Conservation (phyloP, 2,113 vertebrate genomes). For the Ameiurus melas region DNA sequence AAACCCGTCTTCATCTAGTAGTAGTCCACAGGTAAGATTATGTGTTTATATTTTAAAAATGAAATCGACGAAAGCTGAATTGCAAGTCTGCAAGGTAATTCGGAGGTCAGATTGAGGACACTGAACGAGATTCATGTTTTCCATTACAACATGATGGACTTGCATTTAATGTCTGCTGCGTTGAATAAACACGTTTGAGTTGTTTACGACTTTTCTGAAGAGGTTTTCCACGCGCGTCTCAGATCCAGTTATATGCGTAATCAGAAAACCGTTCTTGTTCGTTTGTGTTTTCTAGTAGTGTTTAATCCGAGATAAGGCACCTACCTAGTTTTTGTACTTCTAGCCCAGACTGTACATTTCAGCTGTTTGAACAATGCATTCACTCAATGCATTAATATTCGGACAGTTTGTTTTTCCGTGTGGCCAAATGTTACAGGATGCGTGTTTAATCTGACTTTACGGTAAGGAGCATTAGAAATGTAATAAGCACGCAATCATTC, state of each 20-base stretch:
- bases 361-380: neutral
- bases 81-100: neutral
- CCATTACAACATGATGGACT: neutral
- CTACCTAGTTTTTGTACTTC: neutral
- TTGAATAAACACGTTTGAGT: neutral
- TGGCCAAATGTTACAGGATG: neutral
- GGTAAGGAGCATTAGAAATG: neutral
- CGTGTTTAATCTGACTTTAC: neutral
- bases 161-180: neutral
- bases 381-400: neutral
- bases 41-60: neutral
- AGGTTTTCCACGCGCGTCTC: neutral
- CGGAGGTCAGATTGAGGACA: neutral
- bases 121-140: too few species aligned
- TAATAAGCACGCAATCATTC: too few species aligned
- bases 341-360: neutral
- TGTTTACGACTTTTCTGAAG: neutral
- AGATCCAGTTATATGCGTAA: neutral
- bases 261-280: neutral
- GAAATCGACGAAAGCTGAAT: neutral
- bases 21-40: conserved; percentile 66
- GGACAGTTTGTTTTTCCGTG: neutral
- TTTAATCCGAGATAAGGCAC: neutral
- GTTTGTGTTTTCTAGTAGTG: neutral
- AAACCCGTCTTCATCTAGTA: conserved; percentile 56